Evolutionary conservation across 2,888 invertebrate species (phyloP).

Genomic region (Drosophila dives): DNA sequence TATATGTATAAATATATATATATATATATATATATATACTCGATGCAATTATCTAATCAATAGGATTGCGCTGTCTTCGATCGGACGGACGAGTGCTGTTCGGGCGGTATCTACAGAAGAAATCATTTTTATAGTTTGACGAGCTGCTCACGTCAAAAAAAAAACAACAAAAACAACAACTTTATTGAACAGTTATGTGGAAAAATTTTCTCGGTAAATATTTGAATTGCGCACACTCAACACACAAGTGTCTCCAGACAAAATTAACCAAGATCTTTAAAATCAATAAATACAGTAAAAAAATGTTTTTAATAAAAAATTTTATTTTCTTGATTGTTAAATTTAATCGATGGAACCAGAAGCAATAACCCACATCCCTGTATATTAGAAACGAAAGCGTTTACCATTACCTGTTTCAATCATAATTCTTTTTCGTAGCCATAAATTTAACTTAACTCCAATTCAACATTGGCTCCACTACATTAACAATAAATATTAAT

Average conservation of each 20-base stretch:
- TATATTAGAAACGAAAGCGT: not conserved
- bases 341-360: not conserved
- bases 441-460: not conserved
- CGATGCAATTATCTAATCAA: slow-evolving; percentile 75
- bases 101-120: slow-evolving; percentile 73
- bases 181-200: slow-evolving; percentile 49
- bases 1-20: not conserved
- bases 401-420: not conserved
- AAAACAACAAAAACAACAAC: not conserved
- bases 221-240: slow-evolving; percentile 28
- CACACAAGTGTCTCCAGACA: slow-evolving; percentile 30
- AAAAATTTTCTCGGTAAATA: slow-evolving; percentile 44
- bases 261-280: slow-evolving; percentile 10
- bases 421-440: not conserved
- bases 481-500: not conserved
- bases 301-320: not conserved
- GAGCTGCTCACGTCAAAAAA: slow-evolving; percentile 5
- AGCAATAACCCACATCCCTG: not conserved
- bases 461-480: not conserved
- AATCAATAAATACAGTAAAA: not conserved
- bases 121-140: slow-evolving; percentile 47
- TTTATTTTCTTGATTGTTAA: not conserved
- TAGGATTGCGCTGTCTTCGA: slow-evolving; percentile 73
- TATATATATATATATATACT: slow-evolving; percentile 7
- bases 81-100: slow-evolving; percentile 23